These are phyloP conservation scores for Platorchestia sp. DNA, from an alignment of 1,140 invertebrate genomes.

Conservation along the genomic window DNA sequence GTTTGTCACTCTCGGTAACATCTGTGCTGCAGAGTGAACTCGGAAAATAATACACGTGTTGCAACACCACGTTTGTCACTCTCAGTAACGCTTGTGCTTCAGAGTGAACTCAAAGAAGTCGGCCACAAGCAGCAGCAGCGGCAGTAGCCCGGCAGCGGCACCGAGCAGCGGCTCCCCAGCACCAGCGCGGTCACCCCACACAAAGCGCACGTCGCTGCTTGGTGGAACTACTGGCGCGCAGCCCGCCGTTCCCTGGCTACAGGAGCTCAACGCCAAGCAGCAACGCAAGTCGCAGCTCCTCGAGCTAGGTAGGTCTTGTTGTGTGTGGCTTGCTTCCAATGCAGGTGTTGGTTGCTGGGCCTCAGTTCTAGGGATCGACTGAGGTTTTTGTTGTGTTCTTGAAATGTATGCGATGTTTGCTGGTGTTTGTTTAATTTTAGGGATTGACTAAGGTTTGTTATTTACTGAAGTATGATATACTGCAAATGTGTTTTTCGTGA, in stretches of 20 bases:
- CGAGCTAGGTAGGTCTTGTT: neutral
- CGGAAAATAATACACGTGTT: too few relatives aligned
- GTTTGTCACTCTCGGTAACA: too few relatives aligned
- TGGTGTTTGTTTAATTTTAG: neutral
- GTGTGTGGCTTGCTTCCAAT: neutral
- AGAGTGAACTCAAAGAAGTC: neutral
- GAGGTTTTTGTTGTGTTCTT: neutral
- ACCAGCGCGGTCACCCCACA: neutral
- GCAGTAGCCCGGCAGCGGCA: neutral
- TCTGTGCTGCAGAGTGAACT: too few relatives aligned
- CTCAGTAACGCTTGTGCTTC: neutral
- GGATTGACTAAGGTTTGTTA: neutral
- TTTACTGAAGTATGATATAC: too few relatives aligned
- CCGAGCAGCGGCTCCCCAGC: neutral
- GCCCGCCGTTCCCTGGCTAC: slow-evolving; percentile 9
- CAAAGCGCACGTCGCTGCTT: neutral
- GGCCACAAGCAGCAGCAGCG: neutral
- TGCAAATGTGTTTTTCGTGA: too few relatives aligned
- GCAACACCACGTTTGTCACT: too few relatives aligned
- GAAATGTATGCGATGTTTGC: neutral
- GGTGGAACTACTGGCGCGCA: neutral
- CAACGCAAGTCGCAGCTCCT: neutral
- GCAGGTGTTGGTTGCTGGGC: neutral
- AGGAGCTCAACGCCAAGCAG: slow-evolving; percentile 45
- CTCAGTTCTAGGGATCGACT: neutral